Evolutionary conservation across 2,113 vertebrate species (phyloP).

Genomic region (Erythrocercus mccallii): DNA sequence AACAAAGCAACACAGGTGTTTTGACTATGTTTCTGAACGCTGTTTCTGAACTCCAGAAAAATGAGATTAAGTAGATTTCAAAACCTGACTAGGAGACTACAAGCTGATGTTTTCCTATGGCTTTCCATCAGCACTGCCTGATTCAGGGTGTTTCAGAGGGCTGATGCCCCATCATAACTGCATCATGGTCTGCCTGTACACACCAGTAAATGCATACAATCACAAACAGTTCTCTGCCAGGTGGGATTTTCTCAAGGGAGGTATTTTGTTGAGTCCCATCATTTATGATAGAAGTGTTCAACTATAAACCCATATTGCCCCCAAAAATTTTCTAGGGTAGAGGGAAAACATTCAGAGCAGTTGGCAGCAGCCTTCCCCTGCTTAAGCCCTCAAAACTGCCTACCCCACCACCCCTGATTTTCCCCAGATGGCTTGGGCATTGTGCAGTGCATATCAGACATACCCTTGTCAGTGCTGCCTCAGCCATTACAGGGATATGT

Average conservation of each 20-base stretch:
- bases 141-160: not conserved
- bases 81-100: not conserved
- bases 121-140: fast-evolving
- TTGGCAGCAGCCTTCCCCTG: not conserved
- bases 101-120: not conserved
- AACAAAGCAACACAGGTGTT: not conserved
- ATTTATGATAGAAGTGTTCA: not conserved
- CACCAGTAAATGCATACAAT: not conserved
- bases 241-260: not conserved
- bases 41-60: not conserved
- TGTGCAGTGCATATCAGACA: not conserved
- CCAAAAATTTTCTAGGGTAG: not conserved
- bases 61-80: not conserved
- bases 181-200: not conserved
- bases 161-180: not conserved
- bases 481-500: fast-evolving
- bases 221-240: not conserved
- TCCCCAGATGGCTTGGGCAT: not conserved
- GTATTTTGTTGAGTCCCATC: not conserved
- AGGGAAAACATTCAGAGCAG: not conserved
- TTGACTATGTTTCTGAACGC: not conserved
- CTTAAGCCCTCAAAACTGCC: not conserved
- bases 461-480: not conserved
- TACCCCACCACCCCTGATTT: too few relatives aligned
- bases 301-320: not conserved